Evolutionary conservation across 2,888 invertebrate genomes (phyloP).

Genomic region (Dicycla oo): DNA sequence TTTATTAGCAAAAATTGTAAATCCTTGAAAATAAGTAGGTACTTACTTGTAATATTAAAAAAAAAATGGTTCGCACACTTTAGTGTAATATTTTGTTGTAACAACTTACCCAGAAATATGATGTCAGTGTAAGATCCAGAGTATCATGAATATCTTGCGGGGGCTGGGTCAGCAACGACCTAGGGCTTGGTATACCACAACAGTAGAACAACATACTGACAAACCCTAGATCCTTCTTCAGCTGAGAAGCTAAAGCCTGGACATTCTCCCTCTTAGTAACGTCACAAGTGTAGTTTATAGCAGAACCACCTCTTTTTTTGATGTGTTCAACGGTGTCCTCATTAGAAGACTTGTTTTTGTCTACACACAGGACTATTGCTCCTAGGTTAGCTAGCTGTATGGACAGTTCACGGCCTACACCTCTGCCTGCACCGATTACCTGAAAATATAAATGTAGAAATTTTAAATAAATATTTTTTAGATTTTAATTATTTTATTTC

Average conservation of each 20-base stretch:
- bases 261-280: conserved; percentile 90
- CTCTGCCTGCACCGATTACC: conserved; percentile 93
- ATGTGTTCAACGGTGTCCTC: conserved; percentile 86
- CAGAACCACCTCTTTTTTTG: conserved; percentile 84
- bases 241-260: conserved; percentile 79
- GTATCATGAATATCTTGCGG: conserved; percentile 89
- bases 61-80: background rate
- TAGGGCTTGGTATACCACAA: conserved; percentile 91
- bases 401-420: conserved; percentile 92
- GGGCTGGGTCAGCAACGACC: conserved; percentile 87
- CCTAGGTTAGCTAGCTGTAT: conserved; percentile 90
- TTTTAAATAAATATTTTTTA: background rate
- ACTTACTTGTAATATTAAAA: background rate
- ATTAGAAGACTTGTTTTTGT: conserved; percentile 90
- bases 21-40: background rate
- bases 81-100: background rate
- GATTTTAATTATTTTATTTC: background rate
- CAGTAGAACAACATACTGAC: conserved; percentile 92
- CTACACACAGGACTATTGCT: conserved; percentile 92
- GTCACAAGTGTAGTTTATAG: conserved; percentile 89
- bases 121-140: conserved; percentile 90
- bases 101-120: conserved; percentile 91
- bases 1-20: background rate
- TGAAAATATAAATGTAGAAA: conserved; percentile 68
- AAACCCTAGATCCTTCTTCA: conserved; percentile 89